These are phyloP conservation scores for Drosophila sucinea DNA, from an alignment of 1,140 invertebrate genomes.

Conservation along the genomic window DNA sequence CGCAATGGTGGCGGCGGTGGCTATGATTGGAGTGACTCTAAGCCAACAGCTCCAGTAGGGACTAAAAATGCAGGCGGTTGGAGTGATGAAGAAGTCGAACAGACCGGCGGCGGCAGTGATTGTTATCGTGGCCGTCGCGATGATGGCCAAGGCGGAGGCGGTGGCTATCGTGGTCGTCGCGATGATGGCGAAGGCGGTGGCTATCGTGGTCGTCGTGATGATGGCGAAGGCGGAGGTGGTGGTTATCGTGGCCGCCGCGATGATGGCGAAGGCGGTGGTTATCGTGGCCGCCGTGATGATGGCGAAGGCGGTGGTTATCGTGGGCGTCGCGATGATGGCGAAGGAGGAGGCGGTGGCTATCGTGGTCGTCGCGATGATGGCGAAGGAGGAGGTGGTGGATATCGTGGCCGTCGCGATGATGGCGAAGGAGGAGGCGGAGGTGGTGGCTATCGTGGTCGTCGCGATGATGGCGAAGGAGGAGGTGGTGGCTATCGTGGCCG, in stretches of 20 bases:
- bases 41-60: background rate
- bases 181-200: conserved; percentile 49
- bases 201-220: conserved; percentile 20
- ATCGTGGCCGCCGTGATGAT: conserved; percentile 1
- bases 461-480: conserved; percentile 18
- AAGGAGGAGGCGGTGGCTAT: conserved; percentile 37
- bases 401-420: conserved; percentile 45
- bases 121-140: conserved; percentile 49
- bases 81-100: conserved; percentile 27
- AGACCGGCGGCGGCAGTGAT: conserved; percentile 37
- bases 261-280: conserved; percentile 28
- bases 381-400: conserved; percentile 30
- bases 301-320: conserved; percentile 34
- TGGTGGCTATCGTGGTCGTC: conserved; percentile 2
- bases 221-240: conserved; percentile 52
- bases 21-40: background rate
- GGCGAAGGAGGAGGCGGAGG: conserved; percentile 49
- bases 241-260: background rate
- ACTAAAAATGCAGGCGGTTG: conserved; percentile 17
- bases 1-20: background rate
- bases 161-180: background rate
- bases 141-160: conserved; percentile 51
- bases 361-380: conserved; percentile 1
- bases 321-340: conserved; percentile 51
- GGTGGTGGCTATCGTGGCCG: conserved; percentile 44